Evolutionary conservation across 2,797 vertebrate genomes (phyloP).

Genomic region (Fundulus diaphanus): DNA sequence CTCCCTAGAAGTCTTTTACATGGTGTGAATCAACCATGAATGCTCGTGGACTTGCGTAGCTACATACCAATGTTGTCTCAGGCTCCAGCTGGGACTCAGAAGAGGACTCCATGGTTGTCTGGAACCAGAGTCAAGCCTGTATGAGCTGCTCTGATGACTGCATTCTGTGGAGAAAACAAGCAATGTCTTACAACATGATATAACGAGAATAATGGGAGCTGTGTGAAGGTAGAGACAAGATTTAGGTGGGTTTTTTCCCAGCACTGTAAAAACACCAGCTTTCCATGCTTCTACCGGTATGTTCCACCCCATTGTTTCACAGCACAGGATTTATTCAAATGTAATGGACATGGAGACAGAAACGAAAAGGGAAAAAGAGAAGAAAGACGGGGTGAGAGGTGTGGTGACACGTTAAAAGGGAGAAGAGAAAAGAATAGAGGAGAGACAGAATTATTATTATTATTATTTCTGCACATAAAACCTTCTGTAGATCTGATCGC

Average conservation of each 20-base stretch:
- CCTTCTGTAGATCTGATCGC: neutral
- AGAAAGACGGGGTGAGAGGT: no score
- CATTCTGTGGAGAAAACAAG: conserved; percentile 70
- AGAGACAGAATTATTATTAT: no score
- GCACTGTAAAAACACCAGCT: neutral
- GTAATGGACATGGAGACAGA: no score
- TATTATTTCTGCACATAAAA: neutral
- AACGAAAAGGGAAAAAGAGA: no score
- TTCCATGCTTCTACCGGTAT: neutral
- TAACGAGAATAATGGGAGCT: neutral
- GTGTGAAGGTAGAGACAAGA: neutral
- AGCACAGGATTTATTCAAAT: no score
- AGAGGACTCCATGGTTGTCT: conserved; percentile 80
- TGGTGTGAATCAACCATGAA: neutral
- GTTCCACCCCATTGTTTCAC: conserved; percentile 12
- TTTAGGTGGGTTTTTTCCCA: neutral
- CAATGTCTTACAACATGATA: conserved; percentile 13
- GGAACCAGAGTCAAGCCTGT: conserved; percentile 56
- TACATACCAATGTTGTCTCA: conserved; percentile 81
- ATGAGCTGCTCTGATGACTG: conserved; percentile 60
- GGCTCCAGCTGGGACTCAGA: conserved; percentile 81
- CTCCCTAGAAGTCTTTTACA: neutral
- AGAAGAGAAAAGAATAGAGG: no score
- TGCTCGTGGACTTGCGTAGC: no score
- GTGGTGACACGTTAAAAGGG: no score